These are phyloP conservation scores for Epinephelus malabaricus DNA, from an alignment of 2,797 vertebrate species.

Conservation along the genomic window DNA sequence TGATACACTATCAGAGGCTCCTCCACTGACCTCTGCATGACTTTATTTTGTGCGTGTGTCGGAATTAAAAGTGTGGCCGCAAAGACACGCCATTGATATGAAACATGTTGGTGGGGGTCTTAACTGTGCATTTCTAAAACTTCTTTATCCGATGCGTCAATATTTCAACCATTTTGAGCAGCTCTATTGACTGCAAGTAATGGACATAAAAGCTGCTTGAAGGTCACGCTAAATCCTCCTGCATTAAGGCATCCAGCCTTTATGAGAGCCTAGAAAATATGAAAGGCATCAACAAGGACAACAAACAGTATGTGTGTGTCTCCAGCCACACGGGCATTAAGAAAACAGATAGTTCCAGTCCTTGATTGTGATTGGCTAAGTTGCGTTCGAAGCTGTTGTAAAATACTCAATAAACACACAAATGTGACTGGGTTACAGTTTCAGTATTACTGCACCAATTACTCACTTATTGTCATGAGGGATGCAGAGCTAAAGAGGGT, in stretches of 20 bases:
- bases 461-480: too few relatives aligned
- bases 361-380: too few relatives aligned
- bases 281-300: conserved; percentile 56
- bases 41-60: conserved; percentile 20
- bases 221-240: conserved; percentile 62
- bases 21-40: conserved; percentile 54
- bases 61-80: conserved; percentile 31
- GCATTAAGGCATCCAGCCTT: conserved; percentile 45
- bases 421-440: too few relatives aligned
- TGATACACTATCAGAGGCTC: conserved; percentile 46
- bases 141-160: conserved; percentile 35
- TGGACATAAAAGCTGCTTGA: conserved; percentile 56
- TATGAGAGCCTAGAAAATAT: conserved; percentile 53
- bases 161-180: conserved; percentile 40
- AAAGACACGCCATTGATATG: conserved; percentile 7
- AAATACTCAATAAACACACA: too few relatives aligned
- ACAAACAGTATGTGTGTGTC: conserved; percentile 32
- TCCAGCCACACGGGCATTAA: too few relatives aligned
- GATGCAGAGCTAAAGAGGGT: too few relatives aligned
- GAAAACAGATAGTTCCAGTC: too few relatives aligned
- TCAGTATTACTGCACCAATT: too few relatives aligned
- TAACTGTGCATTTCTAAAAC: background rate
- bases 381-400: too few relatives aligned
- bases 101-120: conserved; percentile 5
- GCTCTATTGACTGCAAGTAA: conserved; percentile 50